Percentiles rank a stretch among this genome's conserved stretches.
phyloP scores from a whole-genome alignment of 2,888 invertebrate genomes.

The Phytoseiulus persimilis region DNA sequence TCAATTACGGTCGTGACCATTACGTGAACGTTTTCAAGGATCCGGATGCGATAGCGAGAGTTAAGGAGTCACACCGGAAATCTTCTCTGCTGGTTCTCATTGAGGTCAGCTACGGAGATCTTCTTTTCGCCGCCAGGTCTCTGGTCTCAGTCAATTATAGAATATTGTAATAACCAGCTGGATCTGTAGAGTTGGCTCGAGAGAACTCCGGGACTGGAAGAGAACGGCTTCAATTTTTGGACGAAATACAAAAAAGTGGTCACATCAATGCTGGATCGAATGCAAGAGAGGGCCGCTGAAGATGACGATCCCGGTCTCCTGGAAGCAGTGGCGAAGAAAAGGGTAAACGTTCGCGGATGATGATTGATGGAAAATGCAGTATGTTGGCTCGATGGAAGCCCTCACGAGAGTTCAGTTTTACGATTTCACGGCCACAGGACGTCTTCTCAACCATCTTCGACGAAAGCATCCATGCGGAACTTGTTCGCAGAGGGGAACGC shows the following conservation, averaged over 20 bases:
- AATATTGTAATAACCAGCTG: background rate
- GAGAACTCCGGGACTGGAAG: conserved; percentile 80
- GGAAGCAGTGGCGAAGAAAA: conserved; percentile 63
- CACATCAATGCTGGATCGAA: conserved; percentile 60
- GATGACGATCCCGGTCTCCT: conserved; percentile 60
- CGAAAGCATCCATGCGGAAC: conserved; percentile 68
- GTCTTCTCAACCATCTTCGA: conserved; percentile 85
- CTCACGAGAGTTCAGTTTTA: no score
- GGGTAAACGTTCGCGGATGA: conserved; percentile 52
- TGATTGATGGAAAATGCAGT: no score
- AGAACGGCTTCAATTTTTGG: conserved; percentile 82
- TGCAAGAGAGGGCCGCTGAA: conserved; percentile 61
- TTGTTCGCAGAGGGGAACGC: conserved; percentile 63
- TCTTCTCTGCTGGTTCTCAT: conserved; percentile 77
- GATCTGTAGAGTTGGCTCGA: conserved; percentile 67
- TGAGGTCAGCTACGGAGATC: conserved; percentile 57
- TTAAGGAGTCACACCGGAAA: conserved; percentile 66
- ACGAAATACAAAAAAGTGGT: conserved; percentile 65
- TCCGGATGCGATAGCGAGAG: conserved; percentile 57
- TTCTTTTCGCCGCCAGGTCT: no score
- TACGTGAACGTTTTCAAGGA: conserved; percentile 77
- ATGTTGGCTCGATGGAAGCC: no score
- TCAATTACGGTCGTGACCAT: conserved; percentile 79
- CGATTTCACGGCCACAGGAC: conserved; percentile 52
- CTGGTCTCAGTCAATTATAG: no score